Base-by-base conservation (phyloP, 2,888 invertebrate species). In the Achlya flavicornis region DNA sequence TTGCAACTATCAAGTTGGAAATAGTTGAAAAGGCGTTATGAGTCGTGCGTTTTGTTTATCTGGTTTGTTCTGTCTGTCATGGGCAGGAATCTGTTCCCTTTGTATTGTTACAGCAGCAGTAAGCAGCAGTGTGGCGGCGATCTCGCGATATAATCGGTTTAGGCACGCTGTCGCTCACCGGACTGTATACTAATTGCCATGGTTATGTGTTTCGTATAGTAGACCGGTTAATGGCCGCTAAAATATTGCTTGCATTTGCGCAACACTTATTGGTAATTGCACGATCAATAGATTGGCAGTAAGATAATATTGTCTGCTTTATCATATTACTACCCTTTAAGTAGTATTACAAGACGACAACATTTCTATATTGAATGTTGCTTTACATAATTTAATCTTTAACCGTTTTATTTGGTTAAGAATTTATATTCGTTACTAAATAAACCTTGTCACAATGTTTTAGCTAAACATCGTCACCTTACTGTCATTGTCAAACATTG, bases 141-240 rank as follows among this genome's bases (percentile, higher is more conserved):
- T 90, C 81, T 86, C 77, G 81, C 83, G 89, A 89, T 82, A 84
- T 91, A 91, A 92, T 90, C 89, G 85, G 84, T 86, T 92, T 90
- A 89, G 87, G 84, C 84, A 87, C 88, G 89, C 89, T 88, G 90
- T 92, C 90, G 88, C 87, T 92, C 90, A 91, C 83, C 72, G 81
- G 83, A 80, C 87, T 87, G 86, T 87, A 86, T 87, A 86, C 89
- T 91, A 91, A 92, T 92, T 91, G 90, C 87, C 80, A 81, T 81
- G 85, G 84, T 81, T 87, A 84, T 88, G 83, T 87, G 87, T 87
- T 86, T 86, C 81, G 84, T 83, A 10, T 53, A 53, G 19, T 19
- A 80, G 79, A 82, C 85, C 84, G 86, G 83, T 85, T 86, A 85
- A 86, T 87, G 83, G 82, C 79, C 75, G 81, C 83, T 87, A 84